phyloP scores from a whole-genome alignment of 2,113 vertebrate genomes.

The Grammomys surdaster region DNA sequence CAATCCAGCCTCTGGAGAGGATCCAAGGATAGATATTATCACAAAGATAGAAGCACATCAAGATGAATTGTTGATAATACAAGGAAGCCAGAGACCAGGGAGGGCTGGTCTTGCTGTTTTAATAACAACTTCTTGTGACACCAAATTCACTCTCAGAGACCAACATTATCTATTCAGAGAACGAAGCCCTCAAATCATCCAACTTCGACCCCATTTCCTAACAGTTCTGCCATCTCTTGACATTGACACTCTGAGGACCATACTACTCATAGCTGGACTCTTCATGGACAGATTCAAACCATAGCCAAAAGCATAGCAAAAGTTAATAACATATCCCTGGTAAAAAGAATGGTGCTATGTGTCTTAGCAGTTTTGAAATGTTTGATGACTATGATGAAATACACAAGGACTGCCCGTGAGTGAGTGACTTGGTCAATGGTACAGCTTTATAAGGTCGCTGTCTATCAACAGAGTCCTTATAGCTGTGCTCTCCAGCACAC shows the following conservation, averaged over 20 bases:
- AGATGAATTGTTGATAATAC: not conserved
- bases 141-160: not conserved
- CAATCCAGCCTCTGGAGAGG: not conserved
- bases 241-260: no score
- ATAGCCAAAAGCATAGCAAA: not conserved
- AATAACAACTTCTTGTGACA: not conserved
- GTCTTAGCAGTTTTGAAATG: conserved; percentile 14
- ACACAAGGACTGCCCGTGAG: not conserved
- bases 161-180: not conserved
- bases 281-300: not conserved
- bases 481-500: not conserved
- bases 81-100: not conserved
- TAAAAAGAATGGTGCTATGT: not conserved
- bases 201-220: not conserved
- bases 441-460: not conserved
- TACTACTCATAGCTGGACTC: not conserved
- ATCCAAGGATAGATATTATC: no score
- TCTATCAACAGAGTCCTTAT: not conserved
- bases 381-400: not conserved
- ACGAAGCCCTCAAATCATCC: not conserved
- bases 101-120: not conserved
- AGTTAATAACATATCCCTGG: not conserved
- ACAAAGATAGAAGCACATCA: not conserved
- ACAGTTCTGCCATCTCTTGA: not conserved
- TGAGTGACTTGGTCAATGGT: not conserved